A percentile compares a stretch with the other conserved stretches of the same genome.
Conservation (phyloP, 2,888 invertebrate genomes). For the Syritta pipiens region DNA sequence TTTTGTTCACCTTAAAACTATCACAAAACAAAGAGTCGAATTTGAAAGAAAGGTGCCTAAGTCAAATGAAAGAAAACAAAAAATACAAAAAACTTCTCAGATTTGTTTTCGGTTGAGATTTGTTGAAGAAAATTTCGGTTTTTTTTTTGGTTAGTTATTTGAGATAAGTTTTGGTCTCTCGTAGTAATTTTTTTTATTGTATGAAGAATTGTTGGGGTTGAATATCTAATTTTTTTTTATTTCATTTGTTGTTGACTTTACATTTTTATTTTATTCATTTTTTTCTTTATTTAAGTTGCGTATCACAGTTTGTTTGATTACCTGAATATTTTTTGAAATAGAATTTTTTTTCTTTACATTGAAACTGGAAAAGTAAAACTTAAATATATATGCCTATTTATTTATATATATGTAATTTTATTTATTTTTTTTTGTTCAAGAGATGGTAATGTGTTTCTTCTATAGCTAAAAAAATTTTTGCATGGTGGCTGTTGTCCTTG, state of each 20-base stretch:
- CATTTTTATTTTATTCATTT: conserved; percentile 25
- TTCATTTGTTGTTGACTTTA: conserved; percentile 15
- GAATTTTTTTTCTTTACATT: conserved; percentile 32
- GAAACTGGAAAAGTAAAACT: conserved; percentile 15
- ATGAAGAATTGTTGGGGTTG: conserved; percentile 15
- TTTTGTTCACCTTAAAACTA: conserved; percentile 57
- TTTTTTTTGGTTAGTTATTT: neutral
- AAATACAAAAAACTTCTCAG: conserved; percentile 19
- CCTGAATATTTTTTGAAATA: conserved; percentile 64
- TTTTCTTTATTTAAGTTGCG: conserved; percentile 57
- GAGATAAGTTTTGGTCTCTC: conserved; percentile 24
- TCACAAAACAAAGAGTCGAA: conserved; percentile 43
- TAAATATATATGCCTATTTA: too few relatives aligned
- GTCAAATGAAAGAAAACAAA: conserved; percentile 6
- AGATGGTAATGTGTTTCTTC: neutral
- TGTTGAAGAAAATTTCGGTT: neutral
- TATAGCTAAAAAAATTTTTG: too few relatives aligned
- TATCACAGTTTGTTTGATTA: conserved; percentile 69
- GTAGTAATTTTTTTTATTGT: conserved; percentile 2
- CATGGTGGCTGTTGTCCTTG: too few relatives aligned
- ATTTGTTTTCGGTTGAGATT: conserved; percentile 26
- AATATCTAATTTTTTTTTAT: conserved; percentile 14
- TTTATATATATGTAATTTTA: too few relatives aligned
- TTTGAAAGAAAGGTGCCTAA: conserved; percentile 24
- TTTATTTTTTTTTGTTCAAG: too few relatives aligned